These are phyloP conservation scores for Sycobia sp. DNA, from an alignment of 1,140 invertebrate species.

Conservation along the genomic window DNA sequence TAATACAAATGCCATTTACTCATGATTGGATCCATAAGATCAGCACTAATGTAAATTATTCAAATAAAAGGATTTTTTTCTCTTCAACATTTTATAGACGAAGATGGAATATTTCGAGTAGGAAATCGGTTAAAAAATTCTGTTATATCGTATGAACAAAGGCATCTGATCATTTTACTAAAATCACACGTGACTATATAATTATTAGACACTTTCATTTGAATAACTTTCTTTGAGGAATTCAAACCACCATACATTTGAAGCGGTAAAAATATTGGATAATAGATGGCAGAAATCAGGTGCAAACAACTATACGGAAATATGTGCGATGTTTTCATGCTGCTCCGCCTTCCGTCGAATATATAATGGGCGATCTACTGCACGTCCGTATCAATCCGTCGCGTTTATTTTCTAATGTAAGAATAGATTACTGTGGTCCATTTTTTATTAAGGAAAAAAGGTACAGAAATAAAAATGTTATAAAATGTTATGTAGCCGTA, in stretches of 20 bases:
- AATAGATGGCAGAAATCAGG: conserved; percentile 29
- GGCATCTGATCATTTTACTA: conserved; percentile 51
- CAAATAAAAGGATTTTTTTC: no score
- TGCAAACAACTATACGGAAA: conserved; percentile 10
- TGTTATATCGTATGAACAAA: conserved; percentile 39
- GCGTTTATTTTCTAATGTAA: no score
- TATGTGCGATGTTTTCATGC: conserved; percentile 32
- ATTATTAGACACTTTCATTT: conserved; percentile 24
- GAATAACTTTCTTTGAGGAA: conserved; percentile 46
- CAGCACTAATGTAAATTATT: no score
- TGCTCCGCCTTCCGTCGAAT: conserved; percentile 2
- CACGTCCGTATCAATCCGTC: background rate
- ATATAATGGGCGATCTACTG: conserved; percentile 32
- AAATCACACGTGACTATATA: conserved; percentile 34
- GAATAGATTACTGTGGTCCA: no score
- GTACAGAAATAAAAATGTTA: conserved; percentile 20
- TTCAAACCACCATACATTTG: conserved; percentile 30
- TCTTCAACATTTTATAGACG: conserved; percentile 42
- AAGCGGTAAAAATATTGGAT: conserved; percentile 39
- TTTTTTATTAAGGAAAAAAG: no score
- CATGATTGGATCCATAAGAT: no score
- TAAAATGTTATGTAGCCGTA: background rate
- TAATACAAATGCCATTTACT: no score
- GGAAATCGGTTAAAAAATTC: conserved; percentile 49
- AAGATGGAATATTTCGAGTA: conserved; percentile 49